These are phyloP conservation scores for Chelonia mydas DNA, from an alignment of 2,797 vertebrate species.

Conservation along the genomic window DNA sequence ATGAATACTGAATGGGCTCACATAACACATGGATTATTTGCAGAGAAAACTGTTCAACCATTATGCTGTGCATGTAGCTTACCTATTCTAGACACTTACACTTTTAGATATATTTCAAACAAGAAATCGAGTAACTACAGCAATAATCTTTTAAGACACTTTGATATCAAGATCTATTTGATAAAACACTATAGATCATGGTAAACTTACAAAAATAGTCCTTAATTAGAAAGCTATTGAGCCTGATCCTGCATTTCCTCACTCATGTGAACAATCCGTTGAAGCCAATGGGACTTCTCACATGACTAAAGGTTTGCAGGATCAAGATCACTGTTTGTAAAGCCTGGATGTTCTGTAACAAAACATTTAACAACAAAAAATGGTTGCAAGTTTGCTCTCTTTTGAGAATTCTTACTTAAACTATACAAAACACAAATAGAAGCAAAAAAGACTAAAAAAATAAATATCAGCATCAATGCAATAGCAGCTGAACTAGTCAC, in stretches of 20 bases:
- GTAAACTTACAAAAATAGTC: constrained; percentile 1
- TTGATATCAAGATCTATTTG: constrained; percentile 22
- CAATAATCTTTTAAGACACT: background rate
- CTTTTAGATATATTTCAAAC: background rate
- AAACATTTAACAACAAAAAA: background rate
- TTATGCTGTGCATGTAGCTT: constrained; percentile 27
- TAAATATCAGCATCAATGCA: background rate
- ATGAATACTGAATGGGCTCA: constrained; percentile 37
- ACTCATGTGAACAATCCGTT: background rate
- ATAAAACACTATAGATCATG: background rate
- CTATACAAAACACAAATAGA: background rate
- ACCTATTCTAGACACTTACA: background rate
- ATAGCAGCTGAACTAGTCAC: background rate
- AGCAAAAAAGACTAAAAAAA: background rate
- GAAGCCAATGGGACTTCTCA: background rate
- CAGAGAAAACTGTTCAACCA: constrained; percentile 28
- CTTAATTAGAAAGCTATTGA: background rate
- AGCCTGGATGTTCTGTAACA: background rate
- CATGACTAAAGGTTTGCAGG: background rate
- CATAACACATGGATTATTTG: constrained; percentile 58
- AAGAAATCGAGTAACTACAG: background rate
- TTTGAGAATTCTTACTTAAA: background rate
- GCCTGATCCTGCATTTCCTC: background rate
- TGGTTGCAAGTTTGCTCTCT: background rate
- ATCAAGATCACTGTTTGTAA: constrained; percentile 11